Base-by-base conservation (phyloP, 1,140 invertebrate species). In the Caenorhabditis briggsae region DNA sequence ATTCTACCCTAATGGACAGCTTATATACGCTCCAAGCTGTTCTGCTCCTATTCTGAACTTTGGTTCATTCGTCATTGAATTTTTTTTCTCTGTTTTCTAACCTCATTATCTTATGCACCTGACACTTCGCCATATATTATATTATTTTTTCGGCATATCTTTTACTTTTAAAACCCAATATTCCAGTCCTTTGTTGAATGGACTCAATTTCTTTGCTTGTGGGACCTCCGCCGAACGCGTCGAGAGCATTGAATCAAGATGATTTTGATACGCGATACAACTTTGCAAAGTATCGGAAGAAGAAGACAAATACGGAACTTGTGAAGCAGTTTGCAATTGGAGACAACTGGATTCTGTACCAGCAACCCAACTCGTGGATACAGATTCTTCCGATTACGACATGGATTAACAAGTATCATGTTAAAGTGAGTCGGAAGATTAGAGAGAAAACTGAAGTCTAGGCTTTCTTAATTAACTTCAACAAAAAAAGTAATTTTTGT, bases 341-440 rank as follows among this genome's bases (percentile, higher is more conserved):
- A 9, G 70, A 78, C 1, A 78, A 78, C 23, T 78, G 70, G 70
- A 50, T 78, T 23, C 70, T 78, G 0, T 78, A 50, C n/a, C 43
- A 78, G 12, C 9, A 16, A 25, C 70, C 70, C 5, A 78, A 78
- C 14, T 50, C 70, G 14, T 78, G 70, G 70, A 78, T 46, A 23
- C 70, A 78, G 33, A 78, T 78, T 48, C 70, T 78, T 50, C 46
- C 70, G 46, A 78, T 78, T 7, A 78, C 70, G 1, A 53, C 46
- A 33, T 78, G 70, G 70, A 78, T 78, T 23, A 78, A 50, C n/a
- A 78, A 78, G 46, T 78, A 78, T 78, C 70, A 78, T 50, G 70
- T 78, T 2, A 78, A 78, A 53, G 70, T 78, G 46, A 78, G 70
- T 65, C 33, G 9, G 8, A 3, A 33, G 33, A 33, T 33, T 33